These are phyloP conservation scores for Brachyptera risi DNA, from an alignment of 2,888 invertebrate species.

Conservation along the genomic window DNA sequence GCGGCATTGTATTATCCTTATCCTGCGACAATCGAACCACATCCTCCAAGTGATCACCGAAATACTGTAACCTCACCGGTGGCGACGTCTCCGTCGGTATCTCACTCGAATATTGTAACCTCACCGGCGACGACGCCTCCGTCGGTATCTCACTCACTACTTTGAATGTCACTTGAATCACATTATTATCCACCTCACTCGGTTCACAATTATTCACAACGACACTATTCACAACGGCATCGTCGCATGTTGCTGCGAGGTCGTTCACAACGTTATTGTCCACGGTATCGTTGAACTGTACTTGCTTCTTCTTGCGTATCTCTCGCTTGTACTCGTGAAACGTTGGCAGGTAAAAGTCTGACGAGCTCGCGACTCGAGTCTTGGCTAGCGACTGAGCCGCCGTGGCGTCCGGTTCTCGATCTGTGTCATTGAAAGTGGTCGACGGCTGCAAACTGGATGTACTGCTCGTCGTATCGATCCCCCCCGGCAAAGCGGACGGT, in stretches of 20 bases:
- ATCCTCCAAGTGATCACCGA: background rate
- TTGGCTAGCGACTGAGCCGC: slow-evolving; percentile 29
- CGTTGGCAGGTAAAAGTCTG: too few relatives aligned
- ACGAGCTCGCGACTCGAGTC: slow-evolving; percentile 37
- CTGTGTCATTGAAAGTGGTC: slow-evolving; percentile 30
- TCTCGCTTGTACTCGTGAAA: slow-evolving; percentile 45
- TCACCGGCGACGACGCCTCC: too few relatives aligned
- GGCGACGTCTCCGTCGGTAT: slow-evolving; percentile 1
- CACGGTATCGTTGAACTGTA: slow-evolving; percentile 38
- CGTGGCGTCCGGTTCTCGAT: slow-evolving; percentile 18
- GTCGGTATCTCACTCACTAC: background rate
- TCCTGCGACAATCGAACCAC: background rate
- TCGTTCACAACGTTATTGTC: slow-evolving; percentile 32
- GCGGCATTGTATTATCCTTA: background rate
- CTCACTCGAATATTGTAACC: too few relatives aligned
- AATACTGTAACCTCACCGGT: too few relatives aligned
- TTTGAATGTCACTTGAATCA: slow-evolving; percentile 1
- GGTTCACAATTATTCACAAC: slow-evolving; percentile 27
- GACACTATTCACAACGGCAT: too few relatives aligned
- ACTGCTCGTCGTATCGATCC: too few relatives aligned
- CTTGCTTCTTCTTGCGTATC: slow-evolving; percentile 43
- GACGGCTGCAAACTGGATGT: background rate
- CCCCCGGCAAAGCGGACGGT: slow-evolving; percentile 38
- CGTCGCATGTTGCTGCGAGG: slow-evolving; percentile 21
- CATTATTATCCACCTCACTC: background rate